Percentiles rank a stretch among this genome's conserved stretches.
These are phyloP conservation scores for Blomia tropicalis DNA, from an alignment of 2,888 invertebrate genomes.

Conservation along the genomic window DNA sequence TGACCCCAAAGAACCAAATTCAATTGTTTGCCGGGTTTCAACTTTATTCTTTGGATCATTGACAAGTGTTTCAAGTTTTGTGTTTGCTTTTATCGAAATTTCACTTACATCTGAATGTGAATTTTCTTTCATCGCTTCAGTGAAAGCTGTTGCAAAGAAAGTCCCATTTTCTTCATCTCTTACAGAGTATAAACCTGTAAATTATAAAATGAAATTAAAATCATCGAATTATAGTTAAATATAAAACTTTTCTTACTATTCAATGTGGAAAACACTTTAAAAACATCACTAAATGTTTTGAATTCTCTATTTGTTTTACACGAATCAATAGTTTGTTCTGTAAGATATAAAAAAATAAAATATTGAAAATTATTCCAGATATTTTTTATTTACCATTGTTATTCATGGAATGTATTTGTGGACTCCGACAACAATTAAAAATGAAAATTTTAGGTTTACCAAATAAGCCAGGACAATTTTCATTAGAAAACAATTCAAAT, in stretches of 20 bases:
- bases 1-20: not conserved
- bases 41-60: conserved; percentile 1
- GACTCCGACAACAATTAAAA: conserved; percentile 10
- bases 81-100: not conserved
- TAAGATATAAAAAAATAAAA: not conserved
- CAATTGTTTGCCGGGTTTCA: not conserved
- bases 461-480: not conserved
- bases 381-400: not conserved
- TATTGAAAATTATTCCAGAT: not conserved
- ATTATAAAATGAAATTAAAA: not conserved
- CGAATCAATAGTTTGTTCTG: conserved; percentile 6
- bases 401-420: not conserved
- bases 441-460: conserved; percentile 2
- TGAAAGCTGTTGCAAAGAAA: not conserved
- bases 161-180: not conserved
- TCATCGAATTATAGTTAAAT: not conserved
- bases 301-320: not conserved
- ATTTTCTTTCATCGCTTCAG: not conserved
- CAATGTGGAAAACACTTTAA: conserved; percentile 1
- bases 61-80: not conserved
- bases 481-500: not conserved
- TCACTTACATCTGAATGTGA: not conserved
- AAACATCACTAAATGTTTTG: conserved; percentile 10
- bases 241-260: not conserved
- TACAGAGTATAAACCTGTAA: not conserved